These are phyloP conservation scores for Heliangelus exortis DNA, from an alignment of 2,797 vertebrate genomes.

Conservation along the genomic window DNA sequence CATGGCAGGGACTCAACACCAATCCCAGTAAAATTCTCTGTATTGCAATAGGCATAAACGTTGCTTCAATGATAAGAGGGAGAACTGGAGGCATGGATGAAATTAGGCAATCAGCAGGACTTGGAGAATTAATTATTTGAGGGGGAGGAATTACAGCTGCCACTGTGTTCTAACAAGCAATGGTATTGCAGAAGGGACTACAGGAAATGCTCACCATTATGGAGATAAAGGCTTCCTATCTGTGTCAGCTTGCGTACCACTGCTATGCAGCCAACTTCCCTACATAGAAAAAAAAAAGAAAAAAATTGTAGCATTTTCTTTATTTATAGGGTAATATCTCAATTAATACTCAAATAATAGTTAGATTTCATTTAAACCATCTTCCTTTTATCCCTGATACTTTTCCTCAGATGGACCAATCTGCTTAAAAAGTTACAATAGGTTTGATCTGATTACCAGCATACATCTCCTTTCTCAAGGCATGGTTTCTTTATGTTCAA, in stretches of 20 bases:
- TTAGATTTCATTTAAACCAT: background rate
- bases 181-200: background rate
- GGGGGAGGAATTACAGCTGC: background rate
- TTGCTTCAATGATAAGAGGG: background rate
- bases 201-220: background rate
- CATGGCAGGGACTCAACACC: fast-evolving
- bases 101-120: background rate
- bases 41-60: background rate
- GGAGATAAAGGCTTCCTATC: background rate
- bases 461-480: background rate
- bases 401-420: background rate
- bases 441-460: background rate
- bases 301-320: background rate
- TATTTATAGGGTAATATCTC: background rate
- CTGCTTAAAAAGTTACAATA: background rate
- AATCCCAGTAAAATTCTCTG: background rate
- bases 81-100: background rate
- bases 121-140: background rate
- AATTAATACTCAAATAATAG: background rate
- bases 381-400: background rate
- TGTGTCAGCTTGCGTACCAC: background rate
- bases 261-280: background rate
- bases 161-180: background rate
- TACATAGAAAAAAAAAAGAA: background rate
- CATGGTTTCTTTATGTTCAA: background rate